Percentiles rank a stretch among this genome's conserved stretches.
These are phyloP conservation scores for Willowsia nigromaculata DNA, from an alignment of 2,888 invertebrate genomes.

Conservation along the genomic window DNA sequence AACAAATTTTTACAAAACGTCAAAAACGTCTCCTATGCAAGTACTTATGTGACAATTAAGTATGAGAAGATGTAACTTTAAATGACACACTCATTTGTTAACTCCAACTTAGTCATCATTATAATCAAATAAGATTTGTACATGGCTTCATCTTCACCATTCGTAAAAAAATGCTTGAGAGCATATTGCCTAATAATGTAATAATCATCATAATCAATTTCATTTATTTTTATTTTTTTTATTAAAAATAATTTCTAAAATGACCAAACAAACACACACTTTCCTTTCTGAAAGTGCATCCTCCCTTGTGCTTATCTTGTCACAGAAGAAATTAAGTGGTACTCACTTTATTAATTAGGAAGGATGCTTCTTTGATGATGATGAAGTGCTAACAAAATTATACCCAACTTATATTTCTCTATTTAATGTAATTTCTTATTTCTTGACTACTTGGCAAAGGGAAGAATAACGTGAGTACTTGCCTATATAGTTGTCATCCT, in stretches of 20 bases:
- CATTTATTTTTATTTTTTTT: neutral
- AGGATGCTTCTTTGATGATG: neutral
- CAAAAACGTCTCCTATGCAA: too few relatives aligned
- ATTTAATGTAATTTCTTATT: neutral
- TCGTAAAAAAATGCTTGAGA: neutral
- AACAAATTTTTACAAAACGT: too few relatives aligned
- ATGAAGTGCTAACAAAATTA: neutral
- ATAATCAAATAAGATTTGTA: neutral
- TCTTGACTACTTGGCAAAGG: neutral
- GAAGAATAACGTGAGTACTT: neutral
- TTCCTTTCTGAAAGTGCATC: neutral
- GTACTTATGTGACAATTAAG: too few relatives aligned
- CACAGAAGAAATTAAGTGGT: neutral
- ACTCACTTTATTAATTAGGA: conserved; percentile 4
- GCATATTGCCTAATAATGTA: neutral
- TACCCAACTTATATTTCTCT: neutral
- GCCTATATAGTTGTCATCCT: conserved; percentile 25
- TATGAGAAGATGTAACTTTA: too few relatives aligned
- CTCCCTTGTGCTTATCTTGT: neutral
- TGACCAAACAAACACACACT: conserved; percentile 1
- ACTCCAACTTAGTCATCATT: neutral
- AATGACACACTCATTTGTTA: conserved; percentile 46
- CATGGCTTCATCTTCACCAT: neutral
- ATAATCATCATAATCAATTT: neutral
- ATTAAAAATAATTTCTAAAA: conserved; percentile 3